Base-by-base conservation (phyloP, 1,140 invertebrate species). In the Macrobrachium nipponense region DNA sequence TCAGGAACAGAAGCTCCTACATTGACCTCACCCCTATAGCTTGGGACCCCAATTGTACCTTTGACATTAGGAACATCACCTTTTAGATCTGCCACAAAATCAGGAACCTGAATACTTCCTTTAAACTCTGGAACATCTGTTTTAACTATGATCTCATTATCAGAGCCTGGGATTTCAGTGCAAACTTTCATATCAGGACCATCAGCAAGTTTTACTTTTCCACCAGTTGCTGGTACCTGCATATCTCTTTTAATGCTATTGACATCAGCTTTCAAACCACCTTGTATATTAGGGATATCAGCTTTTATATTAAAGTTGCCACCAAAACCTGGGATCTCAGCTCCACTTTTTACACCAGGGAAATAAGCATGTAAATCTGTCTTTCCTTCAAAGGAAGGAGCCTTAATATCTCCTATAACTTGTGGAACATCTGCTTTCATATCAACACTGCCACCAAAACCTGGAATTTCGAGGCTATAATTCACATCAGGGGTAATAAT, bases 371-470 rank as follows among this genome's bases (percentile, higher is more conserved):
- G 7, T 8, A 51, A 43, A n/a, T 20, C 44, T 51, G 36, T n/a
- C 73, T 76, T 76, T 12, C 18, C 11, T 23, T 18, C 36, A 27
- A 73, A 36, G 36, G 20, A 61, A 64, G 23, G 58, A 36, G 7
- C 7, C 51, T 51, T 51, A 8, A 80, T 10, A 23, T 80, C 60
- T 27, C 17, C 59, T 15, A 43, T 83, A n/a, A 75, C 23, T 3
- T 83, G 36, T 43, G 72, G 72, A 66, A 75, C 72, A 73, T 75
- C 79, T 44, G 79, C n/a, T 44, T 7, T 83, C 23, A 80, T 14
- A 15, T 12, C 62, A 68, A 80, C 7, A 23, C 15, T 68, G 18
- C 78, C 78, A 68, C 78, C 62, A 80, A 68, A 68, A 68, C 62
- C 62, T 51, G 78, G 78, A 15, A 80, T 27, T 20, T 68, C 43